Evolutionary conservation across 2,888 invertebrate species (phyloP).

Genomic region (Auanema freiburgensis): DNA sequence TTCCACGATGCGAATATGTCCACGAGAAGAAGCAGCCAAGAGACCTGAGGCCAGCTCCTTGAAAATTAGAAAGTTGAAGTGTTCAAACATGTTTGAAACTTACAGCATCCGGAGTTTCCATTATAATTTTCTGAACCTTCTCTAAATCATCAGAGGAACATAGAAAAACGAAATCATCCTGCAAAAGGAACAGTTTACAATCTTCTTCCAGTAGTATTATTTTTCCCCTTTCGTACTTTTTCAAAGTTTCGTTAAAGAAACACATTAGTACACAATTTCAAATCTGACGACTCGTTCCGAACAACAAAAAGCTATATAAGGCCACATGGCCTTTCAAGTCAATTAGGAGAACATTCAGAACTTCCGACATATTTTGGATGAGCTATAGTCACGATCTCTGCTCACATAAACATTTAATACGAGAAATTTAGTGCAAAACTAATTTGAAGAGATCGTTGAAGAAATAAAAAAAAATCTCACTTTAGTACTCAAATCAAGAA

Average conservation of each 20-base stretch:
- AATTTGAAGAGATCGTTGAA: no score
- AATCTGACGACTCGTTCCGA: no score
- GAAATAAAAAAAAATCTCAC: conserved; percentile 7
- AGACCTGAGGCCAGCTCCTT: conserved; percentile 32
- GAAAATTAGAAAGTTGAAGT: no score
- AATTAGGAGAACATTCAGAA: no score
- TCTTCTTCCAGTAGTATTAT: neutral
- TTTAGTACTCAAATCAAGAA: conserved; percentile 22
- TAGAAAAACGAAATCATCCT: conserved; percentile 46
- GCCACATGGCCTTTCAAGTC: no score
- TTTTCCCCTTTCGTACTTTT: neutral
- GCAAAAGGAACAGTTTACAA: conserved; percentile 11
- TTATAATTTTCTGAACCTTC: conserved; percentile 20
- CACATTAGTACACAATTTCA: no score
- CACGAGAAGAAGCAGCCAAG: conserved; percentile 39
- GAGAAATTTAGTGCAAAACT: no score
- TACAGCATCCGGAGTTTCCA: conserved; percentile 21
- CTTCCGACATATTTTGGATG: no score
- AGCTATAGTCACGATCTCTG: no score
- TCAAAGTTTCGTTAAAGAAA: neutral
- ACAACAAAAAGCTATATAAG: no score
- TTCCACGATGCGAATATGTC: conserved; percentile 31
- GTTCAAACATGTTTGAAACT: conserved; percentile 4
- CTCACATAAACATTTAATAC: no score
- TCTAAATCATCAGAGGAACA: conserved; percentile 37